These are phyloP conservation scores for Elephantulus edwardii DNA, from an alignment of 2,113 vertebrate genomes.

Conservation along the genomic window DNA sequence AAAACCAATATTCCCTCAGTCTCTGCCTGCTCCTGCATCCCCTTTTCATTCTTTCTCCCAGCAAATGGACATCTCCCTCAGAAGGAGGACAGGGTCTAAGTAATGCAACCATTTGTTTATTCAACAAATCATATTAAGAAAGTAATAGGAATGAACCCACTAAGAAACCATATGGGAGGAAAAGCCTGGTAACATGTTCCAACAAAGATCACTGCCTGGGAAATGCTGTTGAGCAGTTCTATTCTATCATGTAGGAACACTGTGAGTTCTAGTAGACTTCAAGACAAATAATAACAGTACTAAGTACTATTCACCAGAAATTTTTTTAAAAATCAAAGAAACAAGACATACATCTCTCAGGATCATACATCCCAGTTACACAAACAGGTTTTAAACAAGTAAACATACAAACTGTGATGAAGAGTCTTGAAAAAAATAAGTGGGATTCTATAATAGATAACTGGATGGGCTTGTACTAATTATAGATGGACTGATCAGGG, in stretches of 20 bases:
- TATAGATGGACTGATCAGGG: not conserved
- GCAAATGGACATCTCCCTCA: not conserved
- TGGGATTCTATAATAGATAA: not conserved
- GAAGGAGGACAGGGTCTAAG: too few species aligned
- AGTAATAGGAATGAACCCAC: too few species aligned
- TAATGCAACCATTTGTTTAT: not conserved
- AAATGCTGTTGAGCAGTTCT: too few species aligned
- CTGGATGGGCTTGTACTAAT: not conserved
- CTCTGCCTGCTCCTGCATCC: not conserved
- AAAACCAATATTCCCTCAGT: not conserved
- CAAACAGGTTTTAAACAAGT: not conserved
- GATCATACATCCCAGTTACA: not conserved
- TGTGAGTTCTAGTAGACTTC: too few species aligned
- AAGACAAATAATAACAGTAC: not conserved
- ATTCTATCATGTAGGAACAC: too few species aligned
- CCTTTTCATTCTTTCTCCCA: not conserved
- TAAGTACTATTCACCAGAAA: not conserved
- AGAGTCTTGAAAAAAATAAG: not conserved
- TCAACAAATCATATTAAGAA: not conserved
- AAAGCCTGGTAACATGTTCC: too few species aligned
- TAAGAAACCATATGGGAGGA: too few species aligned
- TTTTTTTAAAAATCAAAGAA: too few species aligned
- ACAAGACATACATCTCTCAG: not conserved
- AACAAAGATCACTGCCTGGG: too few species aligned
- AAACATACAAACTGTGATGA: not conserved